A percentile compares a stretch with the other conserved stretches of the same genome.
Evolutionary conservation across 2,797 vertebrate species (phyloP).

Genomic region (Dermochelys coriacea): DNA sequence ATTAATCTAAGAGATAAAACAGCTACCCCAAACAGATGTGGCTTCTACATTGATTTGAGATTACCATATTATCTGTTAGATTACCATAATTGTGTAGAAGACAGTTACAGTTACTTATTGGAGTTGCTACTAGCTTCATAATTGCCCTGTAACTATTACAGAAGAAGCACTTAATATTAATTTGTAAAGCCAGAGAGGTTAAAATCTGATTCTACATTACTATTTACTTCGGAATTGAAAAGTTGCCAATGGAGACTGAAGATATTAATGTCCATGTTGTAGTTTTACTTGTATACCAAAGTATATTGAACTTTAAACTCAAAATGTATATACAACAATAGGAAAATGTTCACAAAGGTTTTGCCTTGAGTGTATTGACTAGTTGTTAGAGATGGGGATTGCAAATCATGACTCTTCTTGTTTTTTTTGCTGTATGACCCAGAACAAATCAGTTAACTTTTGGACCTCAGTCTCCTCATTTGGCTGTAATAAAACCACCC

Average conservation of each 20-base stretch:
- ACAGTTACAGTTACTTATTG: neutral
- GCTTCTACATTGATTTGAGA: neutral
- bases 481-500: neutral
- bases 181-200: neutral
- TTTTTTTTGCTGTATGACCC: neutral
- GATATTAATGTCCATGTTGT: neutral
- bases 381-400: neutral
- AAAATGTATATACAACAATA: neutral
- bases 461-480: neutral
- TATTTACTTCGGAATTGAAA: neutral
- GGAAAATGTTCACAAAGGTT: neutral
- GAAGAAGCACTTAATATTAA: neutral
- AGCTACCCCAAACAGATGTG: neutral
- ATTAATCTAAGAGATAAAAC: neutral
- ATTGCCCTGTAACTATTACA: constrained; percentile 1
- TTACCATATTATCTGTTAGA: neutral
- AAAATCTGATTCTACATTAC: neutral
- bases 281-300: neutral
- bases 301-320: neutral
- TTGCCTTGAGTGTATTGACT: neutral
- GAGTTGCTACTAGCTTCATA: constrained; percentile 21
- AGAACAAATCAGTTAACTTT: neutral
- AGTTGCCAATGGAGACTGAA: neutral
- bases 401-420: neutral
- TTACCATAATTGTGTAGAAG: neutral